Evolutionary conservation across 1,140 invertebrate species (phyloP).

Genomic region (Pteromalus puparum): DNA sequence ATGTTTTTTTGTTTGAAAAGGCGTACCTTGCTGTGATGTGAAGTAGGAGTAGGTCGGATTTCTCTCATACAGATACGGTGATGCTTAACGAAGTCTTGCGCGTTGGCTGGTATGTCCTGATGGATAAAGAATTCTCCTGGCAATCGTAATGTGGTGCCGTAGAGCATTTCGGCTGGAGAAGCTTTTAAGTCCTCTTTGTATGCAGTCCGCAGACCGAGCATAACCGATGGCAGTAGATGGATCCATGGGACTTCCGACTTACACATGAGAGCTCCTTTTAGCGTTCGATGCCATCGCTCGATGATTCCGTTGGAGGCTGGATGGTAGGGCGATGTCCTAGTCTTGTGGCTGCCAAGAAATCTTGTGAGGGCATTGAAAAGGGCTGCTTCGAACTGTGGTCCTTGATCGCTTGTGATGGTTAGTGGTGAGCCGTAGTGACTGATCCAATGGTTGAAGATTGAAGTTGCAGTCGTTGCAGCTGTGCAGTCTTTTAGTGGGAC

Average conservation of each 20-base stretch:
- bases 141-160: background rate
- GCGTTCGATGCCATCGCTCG: background rate
- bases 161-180: background rate
- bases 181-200: background rate
- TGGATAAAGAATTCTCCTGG: background rate
- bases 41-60: too few relatives aligned
- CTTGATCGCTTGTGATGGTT: background rate
- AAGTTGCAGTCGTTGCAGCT: background rate
- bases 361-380: background rate
- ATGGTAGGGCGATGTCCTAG: background rate
- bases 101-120: background rate
- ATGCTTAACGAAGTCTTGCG: background rate
- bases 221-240: background rate
- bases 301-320: background rate
- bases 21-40: too few relatives aligned
- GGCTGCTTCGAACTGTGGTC: background rate
- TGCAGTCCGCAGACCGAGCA: background rate
- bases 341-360: background rate
- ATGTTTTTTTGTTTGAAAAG: too few relatives aligned
- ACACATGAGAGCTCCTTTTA: background rate
- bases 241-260: background rate
- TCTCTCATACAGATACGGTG: too few relatives aligned
- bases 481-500: background rate
- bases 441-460: background rate
- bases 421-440: background rate